Evolutionary conservation across 2,113 vertebrate species (phyloP).

Genomic region (Chloebia gouldiae): DNA sequence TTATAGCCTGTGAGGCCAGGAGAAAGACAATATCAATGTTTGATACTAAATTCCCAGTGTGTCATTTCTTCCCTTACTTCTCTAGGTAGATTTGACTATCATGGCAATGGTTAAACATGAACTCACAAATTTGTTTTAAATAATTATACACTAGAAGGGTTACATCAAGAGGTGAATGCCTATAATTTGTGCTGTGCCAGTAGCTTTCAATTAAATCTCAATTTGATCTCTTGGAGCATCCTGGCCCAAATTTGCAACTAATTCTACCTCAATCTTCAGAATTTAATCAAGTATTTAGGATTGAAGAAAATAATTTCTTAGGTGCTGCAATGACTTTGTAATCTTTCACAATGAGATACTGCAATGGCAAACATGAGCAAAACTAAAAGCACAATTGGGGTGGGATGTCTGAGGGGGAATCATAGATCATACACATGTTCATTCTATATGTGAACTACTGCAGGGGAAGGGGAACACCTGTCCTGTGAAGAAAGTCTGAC

Average conservation of each 20-base stretch:
- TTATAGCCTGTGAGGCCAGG: not conserved
- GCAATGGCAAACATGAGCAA: not conserved
- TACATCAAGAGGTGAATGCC: not conserved
- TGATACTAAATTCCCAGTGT: not conserved
- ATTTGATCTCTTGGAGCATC: slow-evolving; percentile 5
- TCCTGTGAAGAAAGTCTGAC: too few relatives aligned
- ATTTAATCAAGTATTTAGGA: not conserved
- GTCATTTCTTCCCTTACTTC: not conserved
- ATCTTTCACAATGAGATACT: not conserved
- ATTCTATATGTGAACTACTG: not conserved
- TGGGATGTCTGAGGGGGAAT: not conserved
- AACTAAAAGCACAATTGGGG: not conserved
- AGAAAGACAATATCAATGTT: not conserved
- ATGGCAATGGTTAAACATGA: slow-evolving; percentile 9
- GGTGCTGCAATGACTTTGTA: not conserved
- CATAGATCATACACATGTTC: accelerated
- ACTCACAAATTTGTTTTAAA: slow-evolving; percentile 20
- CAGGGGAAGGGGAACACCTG: accelerated
- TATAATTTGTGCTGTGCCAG: slow-evolving; percentile 25
- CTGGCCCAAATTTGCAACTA: slow-evolving; percentile 26
- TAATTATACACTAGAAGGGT: slow-evolving; percentile 29
- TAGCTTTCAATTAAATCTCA: slow-evolving; percentile 40
- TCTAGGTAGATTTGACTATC: not conserved
- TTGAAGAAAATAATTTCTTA: not conserved
- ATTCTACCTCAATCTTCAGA: slow-evolving; percentile 3